Evolutionary conservation across 2,888 invertebrate species (phyloP).

Genomic region (Agonopterix alstromeriana): DNA sequence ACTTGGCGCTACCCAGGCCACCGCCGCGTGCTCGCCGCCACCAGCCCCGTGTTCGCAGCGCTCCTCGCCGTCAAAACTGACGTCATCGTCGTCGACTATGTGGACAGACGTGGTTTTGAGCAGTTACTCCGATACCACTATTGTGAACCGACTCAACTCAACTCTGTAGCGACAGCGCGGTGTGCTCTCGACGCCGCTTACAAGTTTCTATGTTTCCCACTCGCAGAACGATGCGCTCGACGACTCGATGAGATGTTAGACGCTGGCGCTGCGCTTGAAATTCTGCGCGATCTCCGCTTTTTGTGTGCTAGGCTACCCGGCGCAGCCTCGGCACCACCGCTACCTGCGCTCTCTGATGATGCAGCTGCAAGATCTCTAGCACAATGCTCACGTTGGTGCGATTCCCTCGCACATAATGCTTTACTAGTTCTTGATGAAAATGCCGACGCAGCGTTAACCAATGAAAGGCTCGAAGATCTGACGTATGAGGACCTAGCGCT

Average conservation of each 20-base stretch:
- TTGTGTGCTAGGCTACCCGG: slow-evolving; percentile 61
- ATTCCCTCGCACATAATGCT: slow-evolving; percentile 81
- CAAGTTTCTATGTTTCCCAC: slow-evolving; percentile 82
- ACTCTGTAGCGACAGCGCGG: slow-evolving; percentile 80
- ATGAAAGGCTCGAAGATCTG: slow-evolving; percentile 74
- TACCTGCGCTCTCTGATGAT: slow-evolving; percentile 55
- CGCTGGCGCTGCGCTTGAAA: slow-evolving; percentile 79
- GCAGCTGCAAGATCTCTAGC: slow-evolving; percentile 55
- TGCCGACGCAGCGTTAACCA: slow-evolving; percentile 54
- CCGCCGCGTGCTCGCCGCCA: slow-evolving; percentile 77
- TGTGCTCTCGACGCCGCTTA: slow-evolving; percentile 84
- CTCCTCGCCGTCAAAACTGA: slow-evolving; percentile 64
- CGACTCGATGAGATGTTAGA: slow-evolving; percentile 80
- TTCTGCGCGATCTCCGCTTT: slow-evolving; percentile 76
- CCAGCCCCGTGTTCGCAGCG: slow-evolving; percentile 80
- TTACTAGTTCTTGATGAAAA: slow-evolving; percentile 70
- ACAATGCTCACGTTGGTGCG: slow-evolving; percentile 72
- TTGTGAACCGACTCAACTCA: slow-evolving; percentile 77
- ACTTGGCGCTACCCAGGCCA: slow-evolving; percentile 83
- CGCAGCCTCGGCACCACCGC: slow-evolving; percentile 69
- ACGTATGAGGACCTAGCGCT: slow-evolving; percentile 79
- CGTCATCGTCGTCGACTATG: slow-evolving; percentile 73
- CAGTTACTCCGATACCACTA: slow-evolving; percentile 81
- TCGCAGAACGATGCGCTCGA: slow-evolving; percentile 81
- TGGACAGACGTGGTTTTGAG: slow-evolving; percentile 82